A percentile compares a stretch with the other conserved stretches of the same genome.
Conservation (phyloP, 1,140 invertebrate species). For the Helicorthomorpha holstii region DNA sequence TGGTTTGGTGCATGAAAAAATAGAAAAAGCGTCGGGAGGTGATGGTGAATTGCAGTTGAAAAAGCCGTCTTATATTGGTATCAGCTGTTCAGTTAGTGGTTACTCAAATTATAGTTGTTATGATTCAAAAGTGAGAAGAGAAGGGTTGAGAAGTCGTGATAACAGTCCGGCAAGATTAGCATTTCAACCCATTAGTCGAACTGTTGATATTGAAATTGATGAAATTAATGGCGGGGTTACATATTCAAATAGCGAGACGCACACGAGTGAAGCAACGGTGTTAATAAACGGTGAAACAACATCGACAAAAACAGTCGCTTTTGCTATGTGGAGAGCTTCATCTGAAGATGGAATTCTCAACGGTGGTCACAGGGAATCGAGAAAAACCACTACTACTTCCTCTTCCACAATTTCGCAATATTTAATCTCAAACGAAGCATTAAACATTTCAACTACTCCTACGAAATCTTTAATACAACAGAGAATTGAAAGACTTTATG, state of each 20-base stretch:
- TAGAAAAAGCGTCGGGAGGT: not conserved
- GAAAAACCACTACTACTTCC: too few species aligned
- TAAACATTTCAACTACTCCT: not conserved
- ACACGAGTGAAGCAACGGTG: not conserved
- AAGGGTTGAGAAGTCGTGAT: conserved; percentile 35
- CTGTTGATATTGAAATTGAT: too few species aligned
- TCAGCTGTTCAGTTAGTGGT: conserved; percentile 76
- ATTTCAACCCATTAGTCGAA: too few species aligned
- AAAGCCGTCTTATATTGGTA: conserved; percentile 61
- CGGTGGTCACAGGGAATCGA: too few species aligned
- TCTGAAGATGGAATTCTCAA: not conserved
- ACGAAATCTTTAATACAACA: conserved; percentile 63
- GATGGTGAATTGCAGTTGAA: not conserved
- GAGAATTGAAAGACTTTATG: conserved; percentile 67
- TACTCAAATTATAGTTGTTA: conserved; percentile 70
- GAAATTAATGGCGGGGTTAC: too few species aligned
- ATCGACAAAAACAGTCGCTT: too few species aligned
- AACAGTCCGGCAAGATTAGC: conserved; percentile 16
- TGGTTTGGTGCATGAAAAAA: not conserved
- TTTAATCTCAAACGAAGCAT: too few species aligned
- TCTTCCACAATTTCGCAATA: too few species aligned
- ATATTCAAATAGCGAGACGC: not conserved
- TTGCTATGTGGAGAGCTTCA: not conserved
- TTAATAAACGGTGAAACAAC: not conserved
- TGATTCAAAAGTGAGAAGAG: conserved; percentile 41